phyloP scores from a whole-genome alignment of 2,113 vertebrate genomes.

The Lycaon pictus region DNA sequence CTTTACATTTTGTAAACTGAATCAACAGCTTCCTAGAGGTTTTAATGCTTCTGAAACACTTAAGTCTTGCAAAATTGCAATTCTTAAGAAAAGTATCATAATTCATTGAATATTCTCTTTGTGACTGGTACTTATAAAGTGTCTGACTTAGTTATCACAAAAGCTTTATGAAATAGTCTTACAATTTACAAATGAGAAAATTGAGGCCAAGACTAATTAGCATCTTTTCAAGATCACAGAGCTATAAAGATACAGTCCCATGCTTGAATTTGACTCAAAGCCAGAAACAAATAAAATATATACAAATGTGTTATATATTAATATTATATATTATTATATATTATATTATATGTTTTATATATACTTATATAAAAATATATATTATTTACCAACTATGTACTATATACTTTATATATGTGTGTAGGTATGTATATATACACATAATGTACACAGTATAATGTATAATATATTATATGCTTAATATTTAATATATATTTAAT shows the following conservation, averaged over 20 bases:
- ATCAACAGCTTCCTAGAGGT: neutral
- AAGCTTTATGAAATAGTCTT: neutral
- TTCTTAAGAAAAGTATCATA: neutral
- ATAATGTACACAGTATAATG: neutral
- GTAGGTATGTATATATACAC: neutral
- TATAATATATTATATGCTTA: neutral
- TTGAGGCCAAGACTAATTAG: neutral
- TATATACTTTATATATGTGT: neutral
- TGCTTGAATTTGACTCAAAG: neutral
- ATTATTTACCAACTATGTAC: neutral
- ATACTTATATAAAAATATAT: neutral
- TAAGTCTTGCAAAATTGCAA: neutral
- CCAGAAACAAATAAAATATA: neutral
- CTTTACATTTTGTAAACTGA: neutral
- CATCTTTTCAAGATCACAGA: neutral
- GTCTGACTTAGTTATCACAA: conserved; percentile 27
- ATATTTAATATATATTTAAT: neutral
- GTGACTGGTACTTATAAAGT: neutral
- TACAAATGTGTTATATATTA: neutral
- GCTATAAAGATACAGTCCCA: neutral
- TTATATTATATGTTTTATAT: neutral
- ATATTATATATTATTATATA: neutral
- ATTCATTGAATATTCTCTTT: neutral
- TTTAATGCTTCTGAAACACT: neutral
- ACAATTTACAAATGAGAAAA: conserved; percentile 3